phyloP scores from a whole-genome alignment of 2,113 vertebrate genomes.

The Saccopteryx bilineata region DNA sequence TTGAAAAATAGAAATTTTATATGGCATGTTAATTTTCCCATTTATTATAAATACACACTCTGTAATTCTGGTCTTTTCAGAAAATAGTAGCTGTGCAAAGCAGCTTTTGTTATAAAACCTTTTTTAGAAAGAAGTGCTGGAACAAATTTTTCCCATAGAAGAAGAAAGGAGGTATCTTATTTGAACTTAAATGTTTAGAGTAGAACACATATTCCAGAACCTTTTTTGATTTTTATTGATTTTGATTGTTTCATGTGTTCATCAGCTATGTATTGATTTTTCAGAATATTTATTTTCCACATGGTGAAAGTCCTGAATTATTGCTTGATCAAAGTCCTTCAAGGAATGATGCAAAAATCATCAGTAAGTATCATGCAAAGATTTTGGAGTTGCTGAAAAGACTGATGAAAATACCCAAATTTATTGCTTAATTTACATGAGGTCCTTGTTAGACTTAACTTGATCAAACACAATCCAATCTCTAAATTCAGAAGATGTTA shows the following conservation, averaged over 20 bases:
- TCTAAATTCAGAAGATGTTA: conserved; percentile 68
- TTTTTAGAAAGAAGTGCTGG: conserved; percentile 22
- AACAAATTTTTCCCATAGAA: conserved; percentile 38
- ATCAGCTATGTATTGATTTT: conserved; percentile 83
- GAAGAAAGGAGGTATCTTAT: not conserved
- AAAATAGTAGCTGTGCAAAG: conserved; percentile 53
- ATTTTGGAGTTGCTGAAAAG: conserved; percentile 81
- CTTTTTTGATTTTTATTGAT: conserved; percentile 66
- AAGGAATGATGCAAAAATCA: conserved; percentile 81
- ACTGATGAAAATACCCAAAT: conserved; percentile 81
- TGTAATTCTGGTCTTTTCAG: conserved; percentile 45
- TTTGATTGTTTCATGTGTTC: conserved; percentile 72
- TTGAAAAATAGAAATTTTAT: conserved; percentile 23
- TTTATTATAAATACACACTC: not conserved
- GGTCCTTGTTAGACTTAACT: conserved; percentile 73
- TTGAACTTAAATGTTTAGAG: conserved; percentile 59
- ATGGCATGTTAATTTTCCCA: not conserved
- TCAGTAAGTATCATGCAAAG: conserved; percentile 83
- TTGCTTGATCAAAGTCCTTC: conserved; percentile 81
- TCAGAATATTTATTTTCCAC: conserved; percentile 83
- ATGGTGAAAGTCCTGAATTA: conserved; percentile 83
- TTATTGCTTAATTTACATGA: conserved; percentile 78
- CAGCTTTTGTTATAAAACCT: conserved; percentile 55
- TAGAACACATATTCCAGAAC: conserved; percentile 48
- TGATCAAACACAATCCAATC: conserved; percentile 53